Evolutionary conservation across 2,113 vertebrate genomes (phyloP), one percentile per base, ranked within the genome.

Genomic region (Melanotaenia duboulayi): DNA sequence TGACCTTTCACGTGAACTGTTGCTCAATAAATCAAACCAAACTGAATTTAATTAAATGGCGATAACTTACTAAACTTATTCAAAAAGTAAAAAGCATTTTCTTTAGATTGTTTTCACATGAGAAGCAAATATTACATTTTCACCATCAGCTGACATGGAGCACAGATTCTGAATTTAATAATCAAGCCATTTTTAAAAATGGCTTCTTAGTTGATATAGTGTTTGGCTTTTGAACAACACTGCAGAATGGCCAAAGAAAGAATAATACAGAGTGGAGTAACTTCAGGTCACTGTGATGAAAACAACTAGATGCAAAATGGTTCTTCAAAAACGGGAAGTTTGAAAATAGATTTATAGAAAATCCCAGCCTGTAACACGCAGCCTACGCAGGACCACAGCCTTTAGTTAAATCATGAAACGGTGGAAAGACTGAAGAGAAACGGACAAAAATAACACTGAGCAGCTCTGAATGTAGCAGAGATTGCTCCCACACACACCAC

Each of bases 371-470:
- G 60, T 72, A 65, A 59, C 44, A 72, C 23, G 69, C 44, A 66
- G 54, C 49, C 40, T 54, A 20, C 51, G 52, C 28, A 50, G 32
- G 37, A 25, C 50, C 1, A 2, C 23, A 65, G 65, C 42, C 28
- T 44, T 72, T n/a, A 57, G 65, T 62, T 56, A 70, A 70, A 68
- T 51, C 14, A 12, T 14, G 22, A 68, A 76, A 78, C 32, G 25
- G 55, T 7, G 20, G 57, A 71, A 64, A 39, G 37, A 58, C 7
- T 28, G 19, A 68, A 48, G 8, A 58, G 20, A 82, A 65, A 66
- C 0, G 2, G 52, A 68, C 66, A 74, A 56, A 87, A 87, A 88
- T 83, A 84, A 87, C 67, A 75, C 49, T 1, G 62, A 78, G 57
- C 44, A 56, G 58, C 24, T 9, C 22, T 59, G 69, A 72, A 74